These are phyloP conservation scores for Leptestheria dahalacensis DNA, from an alignment of 1,140 invertebrate genomes.

Conservation along the genomic window DNA sequence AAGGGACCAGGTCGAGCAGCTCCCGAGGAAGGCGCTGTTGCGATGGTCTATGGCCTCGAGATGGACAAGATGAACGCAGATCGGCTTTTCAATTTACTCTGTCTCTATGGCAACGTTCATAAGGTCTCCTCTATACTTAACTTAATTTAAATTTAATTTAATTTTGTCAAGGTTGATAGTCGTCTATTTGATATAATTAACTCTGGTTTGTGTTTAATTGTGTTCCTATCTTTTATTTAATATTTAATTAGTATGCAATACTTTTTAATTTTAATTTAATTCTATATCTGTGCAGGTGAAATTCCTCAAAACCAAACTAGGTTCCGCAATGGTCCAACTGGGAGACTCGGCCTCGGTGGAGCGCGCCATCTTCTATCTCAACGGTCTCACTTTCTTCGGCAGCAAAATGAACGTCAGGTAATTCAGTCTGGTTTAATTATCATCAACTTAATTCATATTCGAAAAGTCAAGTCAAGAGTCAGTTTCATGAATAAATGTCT, in stretches of 20 bases:
- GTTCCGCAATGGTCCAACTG: conserved; percentile 99
- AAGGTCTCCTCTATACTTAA: conserved; percentile 47
- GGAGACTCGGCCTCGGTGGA: conserved; percentile 88
- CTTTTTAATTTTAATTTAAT: neutral
- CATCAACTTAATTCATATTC: no score
- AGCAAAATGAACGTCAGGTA: conserved; percentile 44
- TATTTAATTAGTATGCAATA: neutral
- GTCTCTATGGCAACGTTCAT: conserved; percentile 93
- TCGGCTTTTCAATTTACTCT: conserved; percentile 96
- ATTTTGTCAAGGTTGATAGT: no score
- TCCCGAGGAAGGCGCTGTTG: conserved; percentile 53
- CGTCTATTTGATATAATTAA: no score
- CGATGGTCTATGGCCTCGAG: conserved; percentile 97
- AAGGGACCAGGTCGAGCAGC: conserved; percentile 23
- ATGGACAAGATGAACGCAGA: conserved; percentile 87
- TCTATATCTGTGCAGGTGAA: conserved; percentile 57
- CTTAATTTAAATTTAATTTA: neutral
- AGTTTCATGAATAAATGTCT: no score
- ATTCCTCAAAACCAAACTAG: conserved; percentile 96
- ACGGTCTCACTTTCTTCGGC: conserved; percentile 71
- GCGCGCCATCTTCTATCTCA: conserved; percentile 82
- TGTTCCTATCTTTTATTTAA: no score
- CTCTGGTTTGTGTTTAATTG: no score
- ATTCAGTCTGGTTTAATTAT: conserved; percentile 22
- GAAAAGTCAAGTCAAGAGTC: no score